phyloP scores from a whole-genome alignment of 2,797 vertebrate species.

The Peromyscus aztecus region DNA sequence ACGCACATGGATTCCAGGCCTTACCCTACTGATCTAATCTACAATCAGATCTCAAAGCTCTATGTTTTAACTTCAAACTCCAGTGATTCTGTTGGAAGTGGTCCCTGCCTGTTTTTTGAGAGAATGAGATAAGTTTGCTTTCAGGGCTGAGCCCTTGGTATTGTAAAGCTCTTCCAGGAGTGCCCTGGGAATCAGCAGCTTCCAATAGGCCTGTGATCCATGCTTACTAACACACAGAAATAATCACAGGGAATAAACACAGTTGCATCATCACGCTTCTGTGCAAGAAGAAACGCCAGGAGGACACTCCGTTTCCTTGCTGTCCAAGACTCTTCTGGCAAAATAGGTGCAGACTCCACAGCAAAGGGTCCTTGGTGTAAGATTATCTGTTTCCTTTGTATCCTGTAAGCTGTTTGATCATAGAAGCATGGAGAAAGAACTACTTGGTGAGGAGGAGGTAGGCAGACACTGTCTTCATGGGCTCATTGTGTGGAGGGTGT shows the following conservation, averaged over 20 bases:
- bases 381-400: constrained; percentile 12
- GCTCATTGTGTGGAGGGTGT: neutral
- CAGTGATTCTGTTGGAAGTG: neutral
- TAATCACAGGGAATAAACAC: neutral
- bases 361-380: neutral
- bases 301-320: neutral
- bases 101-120: neutral
- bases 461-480: neutral
- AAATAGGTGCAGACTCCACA: neutral
- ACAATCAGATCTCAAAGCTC: neutral
- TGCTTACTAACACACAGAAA: neutral
- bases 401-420: neutral
- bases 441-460: neutral
- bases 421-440: neutral
- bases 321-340: neutral
- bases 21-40: neutral
- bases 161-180: neutral
- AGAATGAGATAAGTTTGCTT: neutral
- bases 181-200: neutral
- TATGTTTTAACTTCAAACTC: neutral
- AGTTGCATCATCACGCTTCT: neutral
- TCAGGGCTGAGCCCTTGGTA: neutral
- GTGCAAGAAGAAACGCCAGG: neutral
- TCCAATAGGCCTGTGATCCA: neutral
- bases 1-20: neutral